A percentile compares a stretch with the other conserved stretches of the same genome.
Conservation (phyloP, 2,888 invertebrate species). For the Linnaemya tessellans region DNA sequence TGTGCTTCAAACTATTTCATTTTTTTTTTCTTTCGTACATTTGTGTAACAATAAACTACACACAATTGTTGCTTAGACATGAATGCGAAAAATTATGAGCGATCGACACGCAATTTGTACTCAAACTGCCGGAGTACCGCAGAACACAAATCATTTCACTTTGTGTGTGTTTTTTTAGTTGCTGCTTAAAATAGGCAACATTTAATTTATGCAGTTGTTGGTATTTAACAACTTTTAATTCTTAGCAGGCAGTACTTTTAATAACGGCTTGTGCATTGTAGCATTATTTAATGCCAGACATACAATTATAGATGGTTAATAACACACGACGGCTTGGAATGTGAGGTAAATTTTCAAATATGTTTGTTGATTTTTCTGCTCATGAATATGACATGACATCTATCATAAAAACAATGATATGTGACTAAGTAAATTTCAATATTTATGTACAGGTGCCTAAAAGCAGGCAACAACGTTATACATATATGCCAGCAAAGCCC, state of each 20-base stretch:
- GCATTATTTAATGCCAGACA: constrained; percentile 35
- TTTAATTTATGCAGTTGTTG: constrained; percentile 54
- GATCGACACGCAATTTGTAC: constrained; percentile 74
- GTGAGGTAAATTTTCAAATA: constrained; percentile 57
- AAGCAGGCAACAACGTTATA: constrained; percentile 12
- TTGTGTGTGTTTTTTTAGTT: constrained; percentile 1
- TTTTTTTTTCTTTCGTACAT: constrained; percentile 28
- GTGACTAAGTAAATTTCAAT: constrained; percentile 47
- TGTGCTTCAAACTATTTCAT: neutral
- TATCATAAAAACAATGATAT: constrained; percentile 49
- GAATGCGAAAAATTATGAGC: constrained; percentile 74
- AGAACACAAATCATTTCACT: constrained; percentile 52
- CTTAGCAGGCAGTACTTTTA: neutral
- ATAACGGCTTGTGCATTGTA: neutral
- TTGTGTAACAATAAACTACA: constrained; percentile 12
- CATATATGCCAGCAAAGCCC: too few species aligned
- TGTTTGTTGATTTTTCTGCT: constrained; percentile 53
- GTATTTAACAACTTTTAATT: constrained; percentile 54
- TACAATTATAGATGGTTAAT: constrained; percentile 60
- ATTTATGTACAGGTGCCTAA: neutral
- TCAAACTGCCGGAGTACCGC: constrained; percentile 16
- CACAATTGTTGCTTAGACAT: constrained; percentile 69
- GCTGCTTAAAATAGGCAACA: constrained; percentile 57
- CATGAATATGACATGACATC: constrained; percentile 51
- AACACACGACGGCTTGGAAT: neutral